Evolutionary conservation across 2,113 vertebrate species (phyloP), one percentile per base, ranked within the genome.

Genomic region (Mionectes macconnelli): DNA sequence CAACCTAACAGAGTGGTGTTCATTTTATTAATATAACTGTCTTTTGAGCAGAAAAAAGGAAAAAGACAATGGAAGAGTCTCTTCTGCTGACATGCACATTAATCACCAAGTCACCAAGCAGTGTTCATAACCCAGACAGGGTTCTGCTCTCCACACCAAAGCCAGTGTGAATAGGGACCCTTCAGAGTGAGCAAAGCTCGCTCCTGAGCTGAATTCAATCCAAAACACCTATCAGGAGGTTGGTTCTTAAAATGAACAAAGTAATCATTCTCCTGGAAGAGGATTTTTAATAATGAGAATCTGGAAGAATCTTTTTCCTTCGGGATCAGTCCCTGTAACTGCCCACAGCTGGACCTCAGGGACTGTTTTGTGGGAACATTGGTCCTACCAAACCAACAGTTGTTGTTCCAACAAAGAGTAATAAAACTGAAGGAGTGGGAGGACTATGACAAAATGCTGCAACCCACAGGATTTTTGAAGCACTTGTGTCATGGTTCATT

Each of bases 101-200:
- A 69, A 82, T 69, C 73, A 77, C 44, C 35, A 80, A 62, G 44
- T 62, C 63, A 67, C 30, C 40, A 72, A 31, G 31, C 42, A 45
- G 53, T 72, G 67, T 15, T 63, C 57, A 39, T 15, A 31, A 76
- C 28, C 19, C 57, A 52, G 39, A 19, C 21, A 53, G 18, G 15
- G 10, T 47, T 35, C 59, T 87, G 42, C 57, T 49, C 44, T 59
- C 60, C 89, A 88, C 37, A 44, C 23, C 47, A 60, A 64, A 69
- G 22, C 2, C 1, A 90, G 24, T 42, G 77, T 1, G 1, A 82
- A 25, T 0, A 44, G 37, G 3, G 10, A 63, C 39, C 60, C 49
- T 4, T 50, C 0, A 45, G 47, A 59, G 42, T 37, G 31, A 79
- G 56, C 55, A 68, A 72, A 60, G 5, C 30, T 10, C 53, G 39